These are phyloP conservation scores for Ernsta delagoae DNA, from an alignment of 2,888 invertebrate genomes.

Conservation along the genomic window DNA sequence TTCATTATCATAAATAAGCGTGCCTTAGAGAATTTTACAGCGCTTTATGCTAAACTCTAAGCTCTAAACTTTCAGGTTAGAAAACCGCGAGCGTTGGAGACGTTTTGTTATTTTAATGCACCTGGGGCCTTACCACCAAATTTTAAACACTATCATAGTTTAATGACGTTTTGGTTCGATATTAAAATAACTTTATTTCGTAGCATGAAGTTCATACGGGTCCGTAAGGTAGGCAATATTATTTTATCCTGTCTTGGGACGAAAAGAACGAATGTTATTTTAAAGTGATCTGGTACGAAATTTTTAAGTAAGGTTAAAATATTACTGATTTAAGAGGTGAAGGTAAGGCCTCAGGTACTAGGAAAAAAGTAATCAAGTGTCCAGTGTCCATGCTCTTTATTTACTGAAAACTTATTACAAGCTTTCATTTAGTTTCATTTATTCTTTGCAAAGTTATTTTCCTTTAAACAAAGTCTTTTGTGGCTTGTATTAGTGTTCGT, in stretches of 20 bases:
- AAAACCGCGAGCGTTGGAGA: background rate
- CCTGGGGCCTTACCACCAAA: too few species aligned
- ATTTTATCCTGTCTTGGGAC: too few species aligned
- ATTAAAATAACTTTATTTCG: too few species aligned
- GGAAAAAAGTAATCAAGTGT: background rate
- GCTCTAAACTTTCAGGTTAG: background rate
- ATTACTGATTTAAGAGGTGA: too few species aligned
- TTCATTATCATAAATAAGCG: constrained; percentile 17
- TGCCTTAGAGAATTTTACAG: constrained; percentile 11
- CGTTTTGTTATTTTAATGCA: background rate
- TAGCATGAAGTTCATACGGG: too few species aligned
- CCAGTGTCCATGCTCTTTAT: background rate
- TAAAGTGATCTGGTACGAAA: too few species aligned
- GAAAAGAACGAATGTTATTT: too few species aligned
- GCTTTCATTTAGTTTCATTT: background rate
- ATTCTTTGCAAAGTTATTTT: background rate
- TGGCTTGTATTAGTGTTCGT: background rate
- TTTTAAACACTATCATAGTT: too few species aligned
- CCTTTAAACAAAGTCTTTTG: background rate
- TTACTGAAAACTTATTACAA: background rate
- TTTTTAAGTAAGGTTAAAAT: too few species aligned
- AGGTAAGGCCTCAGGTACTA: background rate
- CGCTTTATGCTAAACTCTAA: constrained; percentile 6
- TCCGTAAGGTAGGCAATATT: too few species aligned
- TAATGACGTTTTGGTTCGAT: too few species aligned